A percentile compares a stretch with the other conserved stretches of the same genome.
Evolutionary conservation across 2,797 vertebrate genomes (phyloP).

Genomic region (Alcedo atthis): DNA sequence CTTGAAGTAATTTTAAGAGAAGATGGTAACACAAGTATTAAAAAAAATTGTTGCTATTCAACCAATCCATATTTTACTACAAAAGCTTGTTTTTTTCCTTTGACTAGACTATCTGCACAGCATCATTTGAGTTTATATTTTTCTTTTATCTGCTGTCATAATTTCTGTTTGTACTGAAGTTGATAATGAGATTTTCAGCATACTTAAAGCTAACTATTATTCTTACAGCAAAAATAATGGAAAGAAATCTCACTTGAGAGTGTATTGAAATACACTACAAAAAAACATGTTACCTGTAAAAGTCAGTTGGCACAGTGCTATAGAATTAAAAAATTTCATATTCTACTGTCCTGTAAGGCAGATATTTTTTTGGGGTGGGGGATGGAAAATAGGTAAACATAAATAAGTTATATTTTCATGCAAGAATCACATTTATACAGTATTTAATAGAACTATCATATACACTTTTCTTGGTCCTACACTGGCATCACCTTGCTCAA

Average conservation of each 20-base stretch:
- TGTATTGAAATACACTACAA: not conserved
- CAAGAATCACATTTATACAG: not conserved
- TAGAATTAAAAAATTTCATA: not conserved
- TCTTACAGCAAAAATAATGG: not conserved
- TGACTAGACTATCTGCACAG: not conserved
- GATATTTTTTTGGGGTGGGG: rapidly evolving
- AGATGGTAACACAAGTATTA: not conserved
- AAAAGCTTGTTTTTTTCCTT: not conserved
- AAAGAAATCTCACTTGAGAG: not conserved
- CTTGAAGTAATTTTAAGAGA: not conserved
- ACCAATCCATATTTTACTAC: not conserved
- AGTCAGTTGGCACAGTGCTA: not conserved
- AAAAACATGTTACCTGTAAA: not conserved
- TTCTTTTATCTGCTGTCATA: not conserved
- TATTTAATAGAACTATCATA: not conserved
- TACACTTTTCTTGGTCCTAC: not conserved
- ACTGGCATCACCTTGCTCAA: not conserved
- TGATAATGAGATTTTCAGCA: not conserved
- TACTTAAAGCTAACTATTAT: not conserved
- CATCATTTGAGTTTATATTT: not conserved
- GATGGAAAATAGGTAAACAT: not conserved
- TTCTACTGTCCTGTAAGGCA: not conserved
- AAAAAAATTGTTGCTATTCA: not conserved
- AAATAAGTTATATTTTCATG: not conserved
- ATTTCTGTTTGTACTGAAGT: not conserved